Percentiles rank a stretch among this genome's conserved stretches.
Evolutionary conservation across 2,888 invertebrate genomes (phyloP).

Genomic region (Macrosiphum euphorbiae): DNA sequence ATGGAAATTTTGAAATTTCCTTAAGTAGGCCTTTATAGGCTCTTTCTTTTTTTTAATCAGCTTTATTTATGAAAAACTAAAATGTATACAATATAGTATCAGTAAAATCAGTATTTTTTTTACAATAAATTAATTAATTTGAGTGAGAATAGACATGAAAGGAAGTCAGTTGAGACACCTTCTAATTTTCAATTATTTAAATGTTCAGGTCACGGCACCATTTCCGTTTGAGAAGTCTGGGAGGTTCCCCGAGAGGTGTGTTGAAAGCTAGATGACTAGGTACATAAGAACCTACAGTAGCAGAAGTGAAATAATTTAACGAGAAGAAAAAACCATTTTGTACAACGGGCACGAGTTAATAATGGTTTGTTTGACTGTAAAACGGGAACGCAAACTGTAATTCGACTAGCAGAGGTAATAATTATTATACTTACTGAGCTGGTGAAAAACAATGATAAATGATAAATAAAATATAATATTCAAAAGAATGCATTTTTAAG

Average conservation of each 20-base stretch:
- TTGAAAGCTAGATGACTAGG: neutral
- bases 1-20: neutral
- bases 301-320: neutral
- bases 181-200: neutral
- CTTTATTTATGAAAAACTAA: neutral
- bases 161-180: neutral
- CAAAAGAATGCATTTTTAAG: neutral
- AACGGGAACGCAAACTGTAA: neutral
- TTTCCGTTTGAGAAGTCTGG: neutral
- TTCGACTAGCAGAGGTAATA: neutral
- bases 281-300: neutral
- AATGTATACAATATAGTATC: neutral
- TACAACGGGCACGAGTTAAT: neutral
- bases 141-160: neutral
- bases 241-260: neutral
- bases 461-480: neutral
- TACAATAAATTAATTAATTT: neutral
- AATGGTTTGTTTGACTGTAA: neutral
- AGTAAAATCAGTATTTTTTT: neutral
- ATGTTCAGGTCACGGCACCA: neutral
- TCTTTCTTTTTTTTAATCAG: neutral
- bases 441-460: neutral
- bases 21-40: neutral
- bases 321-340: neutral
- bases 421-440: neutral